These are phyloP conservation scores for Conchocele bisecta DNA, from an alignment of 2,888 invertebrate species.

Conservation along the genomic window DNA sequence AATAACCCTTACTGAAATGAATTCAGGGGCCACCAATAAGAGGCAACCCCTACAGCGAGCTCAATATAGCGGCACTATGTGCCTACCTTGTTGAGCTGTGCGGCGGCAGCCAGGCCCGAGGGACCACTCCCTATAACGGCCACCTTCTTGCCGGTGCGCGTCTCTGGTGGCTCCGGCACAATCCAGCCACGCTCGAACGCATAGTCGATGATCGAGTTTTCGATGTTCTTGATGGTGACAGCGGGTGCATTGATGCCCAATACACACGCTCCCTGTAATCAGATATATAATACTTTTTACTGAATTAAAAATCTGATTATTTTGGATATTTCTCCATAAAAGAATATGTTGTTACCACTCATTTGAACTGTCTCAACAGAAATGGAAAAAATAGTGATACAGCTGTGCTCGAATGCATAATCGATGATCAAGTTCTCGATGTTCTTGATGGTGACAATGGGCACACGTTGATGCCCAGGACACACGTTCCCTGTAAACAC, in stretches of 20 bases:
- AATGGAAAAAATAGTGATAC: too few species aligned
- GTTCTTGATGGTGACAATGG: slow-evolving; percentile 99
- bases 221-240: slow-evolving; percentile 99
- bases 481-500: slow-evolving; percentile 91
- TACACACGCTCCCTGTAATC: slow-evolving; percentile 92
- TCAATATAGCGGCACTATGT: too few species aligned
- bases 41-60: too few species aligned
- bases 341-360: too few species aligned
- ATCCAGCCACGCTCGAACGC: slow-evolving; percentile 99
- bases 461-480: slow-evolving; percentile 96
- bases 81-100: slow-evolving; percentile 94
- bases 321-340: too few species aligned
- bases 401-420: slow-evolving; percentile 97
- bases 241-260: slow-evolving; percentile 97
- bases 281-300: too few species aligned
- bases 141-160: slow-evolving; percentile 91
- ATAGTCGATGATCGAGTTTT: slow-evolving; percentile 99
- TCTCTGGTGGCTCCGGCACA: slow-evolving; percentile 89
- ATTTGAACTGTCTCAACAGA: too few species aligned
- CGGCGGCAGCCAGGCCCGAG: slow-evolving; percentile 96
- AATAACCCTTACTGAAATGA: too few species aligned
- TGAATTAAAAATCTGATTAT: too few species aligned
- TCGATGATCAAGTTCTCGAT: slow-evolving; percentile 99
- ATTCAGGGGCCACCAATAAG: too few species aligned
- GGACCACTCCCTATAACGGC: slow-evolving; percentile 96